phyloP scores from a whole-genome alignment of 2,888 invertebrate genomes.

The Malthinus flaveolus region DNA sequence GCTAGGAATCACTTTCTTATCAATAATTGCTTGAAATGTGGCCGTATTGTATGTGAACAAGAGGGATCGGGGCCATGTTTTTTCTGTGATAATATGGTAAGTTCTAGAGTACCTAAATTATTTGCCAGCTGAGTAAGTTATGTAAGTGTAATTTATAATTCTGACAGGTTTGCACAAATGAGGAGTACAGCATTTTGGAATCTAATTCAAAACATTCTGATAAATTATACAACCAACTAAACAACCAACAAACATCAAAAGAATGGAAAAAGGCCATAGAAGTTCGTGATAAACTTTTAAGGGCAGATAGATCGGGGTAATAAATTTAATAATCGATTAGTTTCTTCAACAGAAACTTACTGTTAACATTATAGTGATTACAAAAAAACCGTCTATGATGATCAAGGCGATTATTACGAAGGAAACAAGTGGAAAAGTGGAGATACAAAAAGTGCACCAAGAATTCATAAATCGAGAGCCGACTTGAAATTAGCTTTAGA shows the following conservation, averaged over 20 bases:
- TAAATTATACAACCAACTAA: conserved; percentile 65
- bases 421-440: conserved; percentile 53
- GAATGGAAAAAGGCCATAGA: conserved; percentile 74
- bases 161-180: conserved; percentile 68
- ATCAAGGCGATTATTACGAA: conserved; percentile 88
- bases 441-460: conserved; percentile 8
- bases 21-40: conserved; percentile 92
- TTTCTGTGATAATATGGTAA: conserved; percentile 85
- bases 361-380: conserved; percentile 59
- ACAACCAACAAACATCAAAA: conserved; percentile 62
- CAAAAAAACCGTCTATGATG: conserved; percentile 83
- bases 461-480: conserved; percentile 38
- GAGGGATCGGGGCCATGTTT: conserved; percentile 97
- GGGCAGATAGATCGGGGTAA: conserved; percentile 81
- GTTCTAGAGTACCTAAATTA: not conserved
- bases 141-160: not conserved
- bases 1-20: conserved; percentile 87
- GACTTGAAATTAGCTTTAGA: conserved; percentile 51
- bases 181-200: conserved; percentile 69
- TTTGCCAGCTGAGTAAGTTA: too few species aligned
- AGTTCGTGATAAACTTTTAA: conserved; percentile 78
- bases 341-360: conserved; percentile 12
- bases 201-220: conserved; percentile 70
- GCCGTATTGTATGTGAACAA: conserved; percentile 91
- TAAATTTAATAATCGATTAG: conserved; percentile 8